These are phyloP conservation scores for Aphrocallistes beatrix DNA, from an alignment of 37 sponge, comb jelly and placozoan genomes.

Conservation along the genomic window DNA sequence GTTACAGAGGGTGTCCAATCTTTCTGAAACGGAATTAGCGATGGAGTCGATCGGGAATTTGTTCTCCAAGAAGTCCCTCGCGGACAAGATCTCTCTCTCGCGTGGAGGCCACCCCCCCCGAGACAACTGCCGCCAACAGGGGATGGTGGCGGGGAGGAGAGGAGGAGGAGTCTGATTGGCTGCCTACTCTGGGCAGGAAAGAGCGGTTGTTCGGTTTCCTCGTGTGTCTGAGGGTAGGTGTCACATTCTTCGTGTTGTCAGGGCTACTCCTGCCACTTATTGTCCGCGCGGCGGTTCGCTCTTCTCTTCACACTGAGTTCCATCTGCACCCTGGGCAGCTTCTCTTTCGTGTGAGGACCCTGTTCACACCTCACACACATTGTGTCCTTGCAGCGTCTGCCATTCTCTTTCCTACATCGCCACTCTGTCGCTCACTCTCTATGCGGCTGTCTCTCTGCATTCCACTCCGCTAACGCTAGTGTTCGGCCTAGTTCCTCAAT, in stretches of 20 bases:
- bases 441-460: slow-evolving; percentile 51
- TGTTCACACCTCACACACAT: slow-evolving; percentile 77
- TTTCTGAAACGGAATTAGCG: too few relatives aligned
- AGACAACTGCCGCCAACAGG: too few relatives aligned
- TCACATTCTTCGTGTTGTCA: slow-evolving; percentile 47
- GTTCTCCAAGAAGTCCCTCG: background rate
- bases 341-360: slow-evolving; percentile 95
- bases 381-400: slow-evolving; percentile 47
- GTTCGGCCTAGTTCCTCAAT: too few relatives aligned
- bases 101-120: too few relatives aligned
- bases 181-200: slow-evolving; percentile 26
- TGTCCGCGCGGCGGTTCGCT: slow-evolving; percentile 72
- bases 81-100: background rate
- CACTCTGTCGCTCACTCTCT: slow-evolving; percentile 66
- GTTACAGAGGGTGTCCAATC: too few relatives aligned
- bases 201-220: slow-evolving; percentile 74
- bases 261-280: slow-evolving; percentile 63
- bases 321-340: slow-evolving; percentile 83
- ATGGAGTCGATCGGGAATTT: background rate
- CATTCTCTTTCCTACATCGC: slow-evolving; percentile 72
- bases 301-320: slow-evolving; percentile 80
- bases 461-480: slow-evolving; percentile 75
- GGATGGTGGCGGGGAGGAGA: background rate
- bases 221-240: slow-evolving; percentile 43
- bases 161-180: background rate